A percentile compares a stretch with the other conserved stretches of the same genome.
Conservation (phyloP, 1,140 invertebrate genomes). For the Drosophila lowei region DNA sequence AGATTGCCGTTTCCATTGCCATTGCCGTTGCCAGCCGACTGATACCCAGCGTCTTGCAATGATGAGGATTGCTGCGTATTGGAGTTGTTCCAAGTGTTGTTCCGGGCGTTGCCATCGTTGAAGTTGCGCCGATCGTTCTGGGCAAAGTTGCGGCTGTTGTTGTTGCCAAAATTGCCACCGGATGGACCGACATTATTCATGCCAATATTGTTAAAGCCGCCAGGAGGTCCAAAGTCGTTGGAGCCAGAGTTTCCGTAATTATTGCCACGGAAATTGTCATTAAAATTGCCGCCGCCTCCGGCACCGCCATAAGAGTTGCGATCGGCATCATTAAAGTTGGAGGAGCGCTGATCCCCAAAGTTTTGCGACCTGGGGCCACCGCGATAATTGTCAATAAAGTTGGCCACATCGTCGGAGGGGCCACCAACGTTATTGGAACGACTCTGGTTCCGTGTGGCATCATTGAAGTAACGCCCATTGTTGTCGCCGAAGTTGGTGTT, state of each 20-base stretch:
- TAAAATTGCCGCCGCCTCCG: constrained; percentile 7
- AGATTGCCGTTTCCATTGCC: not conserved
- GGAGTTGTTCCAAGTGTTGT: constrained; percentile 26
- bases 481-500: constrained; percentile 16
- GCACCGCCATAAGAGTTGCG: constrained; percentile 26
- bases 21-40: constrained; percentile 4
- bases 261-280: constrained; percentile 26
- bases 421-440: not conserved
- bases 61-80: constrained; percentile 19
- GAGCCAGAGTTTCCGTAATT: constrained; percentile 5
- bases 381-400: too few species aligned
- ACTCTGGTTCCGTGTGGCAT: constrained; percentile 21
- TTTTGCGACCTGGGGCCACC: too few species aligned
- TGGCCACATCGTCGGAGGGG: too few species aligned
- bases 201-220: constrained; percentile 30
- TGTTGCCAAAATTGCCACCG: too few species aligned
- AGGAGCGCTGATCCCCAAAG: too few species aligned
- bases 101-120: constrained; percentile 25
- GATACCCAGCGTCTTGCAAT: constrained; percentile 24
- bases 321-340: constrained; percentile 1
- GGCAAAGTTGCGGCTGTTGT: constrained; percentile 10
- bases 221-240: constrained; percentile 10
- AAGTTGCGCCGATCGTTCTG: constrained; percentile 19
- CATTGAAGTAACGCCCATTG: constrained; percentile 9
- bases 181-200: too few species aligned